Conservation (phyloP, 2,888 invertebrate genomes). For the Leptinotarsa peninsularis region DNA sequence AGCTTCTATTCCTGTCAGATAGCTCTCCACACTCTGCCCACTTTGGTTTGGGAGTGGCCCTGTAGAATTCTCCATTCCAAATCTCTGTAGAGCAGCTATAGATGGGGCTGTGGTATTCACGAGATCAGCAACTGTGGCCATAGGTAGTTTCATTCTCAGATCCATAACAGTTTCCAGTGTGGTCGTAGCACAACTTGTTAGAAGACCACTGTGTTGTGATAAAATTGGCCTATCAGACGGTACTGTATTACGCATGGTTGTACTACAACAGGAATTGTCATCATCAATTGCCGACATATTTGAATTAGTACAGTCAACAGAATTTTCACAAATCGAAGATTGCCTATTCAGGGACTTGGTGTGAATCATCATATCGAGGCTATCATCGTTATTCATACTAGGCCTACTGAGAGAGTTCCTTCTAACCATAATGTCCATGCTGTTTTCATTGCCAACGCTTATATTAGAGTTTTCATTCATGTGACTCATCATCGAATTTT, state of each 20-base stretch:
- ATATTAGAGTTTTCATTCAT: slow-evolving; percentile 62
- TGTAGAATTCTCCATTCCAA: slow-evolving; percentile 66
- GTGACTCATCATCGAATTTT: slow-evolving; percentile 52
- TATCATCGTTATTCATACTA: slow-evolving; percentile 58
- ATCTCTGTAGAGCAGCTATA: slow-evolving; percentile 67
- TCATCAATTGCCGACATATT: slow-evolving; percentile 55
- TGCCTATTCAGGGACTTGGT: slow-evolving; percentile 48
- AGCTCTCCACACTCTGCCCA: slow-evolving; percentile 72
- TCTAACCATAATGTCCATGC: slow-evolving; percentile 58
- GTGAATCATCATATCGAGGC: slow-evolving; percentile 57
- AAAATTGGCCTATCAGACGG: slow-evolving; percentile 17
- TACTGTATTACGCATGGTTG: slow-evolving; percentile 42
- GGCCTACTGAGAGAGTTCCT: slow-evolving; percentile 49
- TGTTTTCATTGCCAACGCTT: slow-evolving; percentile 60
- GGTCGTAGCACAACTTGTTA: slow-evolving; percentile 23
- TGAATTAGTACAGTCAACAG: slow-evolving; percentile 55
- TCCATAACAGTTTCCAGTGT: slow-evolving; percentile 73
- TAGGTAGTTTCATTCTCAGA: slow-evolving; percentile 75
- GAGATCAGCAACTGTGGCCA: slow-evolving; percentile 67
- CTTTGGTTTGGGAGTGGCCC: slow-evolving; percentile 70
- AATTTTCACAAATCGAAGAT: slow-evolving; percentile 59
- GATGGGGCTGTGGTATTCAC: slow-evolving; percentile 71
- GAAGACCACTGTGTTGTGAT: slow-evolving; percentile 22
- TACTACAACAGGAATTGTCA: slow-evolving; percentile 54
- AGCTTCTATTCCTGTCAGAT: slow-evolving; percentile 69